These are phyloP conservation scores for Wiebesia pumilae DNA, from an alignment of 1,140 invertebrate genomes.

Conservation along the genomic window DNA sequence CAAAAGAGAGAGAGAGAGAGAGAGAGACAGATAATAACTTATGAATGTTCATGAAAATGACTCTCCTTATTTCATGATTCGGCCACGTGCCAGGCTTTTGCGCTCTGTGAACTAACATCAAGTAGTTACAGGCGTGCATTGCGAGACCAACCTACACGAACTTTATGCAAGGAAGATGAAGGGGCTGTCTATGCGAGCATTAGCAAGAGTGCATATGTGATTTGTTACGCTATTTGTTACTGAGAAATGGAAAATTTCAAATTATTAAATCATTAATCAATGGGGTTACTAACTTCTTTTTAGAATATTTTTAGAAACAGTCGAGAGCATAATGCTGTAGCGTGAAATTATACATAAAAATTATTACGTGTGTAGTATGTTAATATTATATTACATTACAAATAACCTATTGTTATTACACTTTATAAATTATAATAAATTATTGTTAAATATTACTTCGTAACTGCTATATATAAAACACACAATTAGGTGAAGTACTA, in stretches of 20 bases:
- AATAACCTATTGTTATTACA: neutral
- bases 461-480: too few relatives aligned
- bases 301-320: neutral
- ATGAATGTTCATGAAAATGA: constrained; percentile 27
- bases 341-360: neutral
- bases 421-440: too few relatives aligned
- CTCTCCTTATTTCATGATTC: neutral
- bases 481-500: too few relatives aligned
- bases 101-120: neutral
- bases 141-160: neutral
- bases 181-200: neutral
- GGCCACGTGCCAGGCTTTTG: constrained; percentile 20
- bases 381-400: neutral
- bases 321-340: neutral
- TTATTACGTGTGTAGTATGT: neutral
- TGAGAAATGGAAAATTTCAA: constrained; percentile 30
- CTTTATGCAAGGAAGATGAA: neutral
- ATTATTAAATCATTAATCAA: constrained; percentile 45
- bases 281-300: neutral
- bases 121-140: constrained; percentile 19
- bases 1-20: neutral
- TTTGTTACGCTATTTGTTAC: neutral
- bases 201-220: neutral
- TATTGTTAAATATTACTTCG: too few relatives aligned
- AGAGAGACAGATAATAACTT: neutral